Conservation (phyloP, 2,797 vertebrate species). For the Helicolenus hilgendorfi region DNA sequence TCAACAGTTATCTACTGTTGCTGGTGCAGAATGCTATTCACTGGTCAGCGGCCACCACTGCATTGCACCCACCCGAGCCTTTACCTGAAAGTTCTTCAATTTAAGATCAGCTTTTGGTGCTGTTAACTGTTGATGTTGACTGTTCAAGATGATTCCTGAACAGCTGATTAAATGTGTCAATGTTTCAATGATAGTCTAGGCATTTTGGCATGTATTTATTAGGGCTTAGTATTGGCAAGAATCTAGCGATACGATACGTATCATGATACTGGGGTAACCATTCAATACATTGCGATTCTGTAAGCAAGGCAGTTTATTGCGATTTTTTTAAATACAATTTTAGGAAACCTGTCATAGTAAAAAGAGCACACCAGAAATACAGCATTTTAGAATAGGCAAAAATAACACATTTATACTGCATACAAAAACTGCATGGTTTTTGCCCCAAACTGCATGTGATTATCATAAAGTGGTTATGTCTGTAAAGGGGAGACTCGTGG, state of each 20-base stretch:
- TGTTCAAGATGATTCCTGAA: background rate
- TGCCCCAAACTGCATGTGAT: too few species aligned
- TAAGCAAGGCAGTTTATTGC: too few species aligned
- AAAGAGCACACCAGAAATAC: too few species aligned
- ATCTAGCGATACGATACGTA: background rate
- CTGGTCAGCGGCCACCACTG: constrained; percentile 2
- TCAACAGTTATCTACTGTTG: background rate
- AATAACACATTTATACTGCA: too few species aligned
- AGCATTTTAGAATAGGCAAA: too few species aligned
- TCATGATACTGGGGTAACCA: background rate
- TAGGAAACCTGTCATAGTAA: too few species aligned
- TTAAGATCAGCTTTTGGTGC: background rate
- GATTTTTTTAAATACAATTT: too few species aligned
- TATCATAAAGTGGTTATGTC: too few species aligned
- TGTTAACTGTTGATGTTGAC: background rate
- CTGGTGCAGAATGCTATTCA: constrained; percentile 18
- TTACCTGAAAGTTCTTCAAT: background rate
- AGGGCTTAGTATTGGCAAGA: background rate
- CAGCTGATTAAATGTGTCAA: background rate
- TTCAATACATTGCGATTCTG: too few species aligned
- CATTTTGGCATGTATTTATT: background rate
- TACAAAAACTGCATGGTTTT: too few species aligned
- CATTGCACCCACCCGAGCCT: background rate
- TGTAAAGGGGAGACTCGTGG: too few species aligned
- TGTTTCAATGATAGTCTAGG: background rate